These are phyloP conservation scores for mouse (Mus musculus) DNA, from an alignment of 2,113 vertebrate species.

Conservation along the genomic window DNA sequence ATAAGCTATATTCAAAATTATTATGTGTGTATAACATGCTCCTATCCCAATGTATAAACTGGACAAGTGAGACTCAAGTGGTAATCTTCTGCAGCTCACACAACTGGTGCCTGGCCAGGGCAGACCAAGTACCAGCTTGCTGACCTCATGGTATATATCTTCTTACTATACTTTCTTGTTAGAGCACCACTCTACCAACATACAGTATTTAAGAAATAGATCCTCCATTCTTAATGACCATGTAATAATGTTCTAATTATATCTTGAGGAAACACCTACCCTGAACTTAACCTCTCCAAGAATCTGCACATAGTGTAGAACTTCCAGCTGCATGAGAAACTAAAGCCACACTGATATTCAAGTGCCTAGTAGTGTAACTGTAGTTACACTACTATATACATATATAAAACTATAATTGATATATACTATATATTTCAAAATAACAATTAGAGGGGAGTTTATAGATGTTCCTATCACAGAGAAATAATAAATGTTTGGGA, in stretches of 20 bases:
- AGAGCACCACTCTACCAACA: background rate
- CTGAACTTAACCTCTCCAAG: background rate
- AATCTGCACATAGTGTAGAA: background rate
- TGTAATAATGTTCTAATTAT: background rate
- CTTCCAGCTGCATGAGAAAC: slow-evolving; percentile 8
- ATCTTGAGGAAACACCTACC: background rate
- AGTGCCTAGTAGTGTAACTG: background rate
- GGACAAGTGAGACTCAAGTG: background rate
- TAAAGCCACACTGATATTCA: background rate
- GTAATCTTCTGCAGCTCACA: background rate
- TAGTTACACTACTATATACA: background rate
- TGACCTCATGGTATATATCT: background rate
- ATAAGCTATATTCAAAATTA: background rate
- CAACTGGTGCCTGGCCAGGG: no score
- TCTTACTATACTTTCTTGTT: background rate
- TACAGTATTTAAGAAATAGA: background rate
- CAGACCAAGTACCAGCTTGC: background rate
- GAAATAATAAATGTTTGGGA: background rate
- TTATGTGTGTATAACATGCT: background rate
- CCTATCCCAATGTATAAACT: background rate
- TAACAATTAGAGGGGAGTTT: background rate
- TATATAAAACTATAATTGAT: no score
- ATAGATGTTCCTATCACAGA: background rate
- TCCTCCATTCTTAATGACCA: background rate
- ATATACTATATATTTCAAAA: background rate